Evolutionary conservation across 2,888 invertebrate species (phyloP).

Genomic region (Drosophila lacicola): DNA sequence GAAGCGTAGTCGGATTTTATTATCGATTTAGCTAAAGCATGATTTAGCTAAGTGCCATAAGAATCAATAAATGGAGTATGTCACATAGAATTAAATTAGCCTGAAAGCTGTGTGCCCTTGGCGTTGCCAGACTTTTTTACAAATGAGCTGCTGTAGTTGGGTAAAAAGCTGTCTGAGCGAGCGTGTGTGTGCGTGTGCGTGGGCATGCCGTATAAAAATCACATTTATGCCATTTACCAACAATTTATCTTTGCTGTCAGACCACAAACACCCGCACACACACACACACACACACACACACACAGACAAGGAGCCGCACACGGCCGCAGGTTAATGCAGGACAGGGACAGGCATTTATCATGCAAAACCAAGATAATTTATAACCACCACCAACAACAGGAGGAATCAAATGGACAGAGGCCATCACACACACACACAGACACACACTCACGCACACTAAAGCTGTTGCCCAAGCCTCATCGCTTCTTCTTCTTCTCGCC

Average conservation of each 20-base stretch:
- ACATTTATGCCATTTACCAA: constrained; percentile 80
- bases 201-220: constrained; percentile 69
- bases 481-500: constrained; percentile 13
- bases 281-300: constrained; percentile 31
- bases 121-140: constrained; percentile 29
- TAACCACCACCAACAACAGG: constrained; percentile 59
- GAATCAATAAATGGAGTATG: background rate
- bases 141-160: constrained; percentile 46
- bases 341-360: constrained; percentile 69
- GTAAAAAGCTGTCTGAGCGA: background rate
- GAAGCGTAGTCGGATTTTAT: background rate
- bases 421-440: constrained; percentile 36
- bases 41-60: constrained; percentile 8
- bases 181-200: constrained; percentile 14
- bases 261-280: constrained; percentile 62
- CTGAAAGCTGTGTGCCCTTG: constrained; percentile 37
- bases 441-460: constrained; percentile 1
- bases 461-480: constrained; percentile 17
- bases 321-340: constrained; percentile 64
- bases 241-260: constrained; percentile 79
- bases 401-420: constrained; percentile 69
- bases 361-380: constrained; percentile 80
- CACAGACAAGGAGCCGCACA: constrained; percentile 7
- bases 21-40: background rate
- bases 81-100: constrained; percentile 54